Evolutionary conservation across 1,140 invertebrate genomes (phyloP).

Genomic region (Aphidius gifuensis): DNA sequence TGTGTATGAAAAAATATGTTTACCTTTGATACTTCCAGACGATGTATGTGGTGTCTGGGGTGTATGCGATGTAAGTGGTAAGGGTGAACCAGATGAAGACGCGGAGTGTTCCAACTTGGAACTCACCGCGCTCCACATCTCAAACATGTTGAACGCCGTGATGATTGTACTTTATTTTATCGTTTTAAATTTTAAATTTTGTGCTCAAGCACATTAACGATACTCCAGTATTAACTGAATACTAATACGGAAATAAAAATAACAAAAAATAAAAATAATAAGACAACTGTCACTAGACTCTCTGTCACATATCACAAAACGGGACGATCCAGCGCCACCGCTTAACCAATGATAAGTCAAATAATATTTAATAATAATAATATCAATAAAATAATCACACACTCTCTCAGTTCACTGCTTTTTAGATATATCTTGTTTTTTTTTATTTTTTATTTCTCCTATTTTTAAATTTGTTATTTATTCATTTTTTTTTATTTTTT

Average conservation of each 20-base stretch:
- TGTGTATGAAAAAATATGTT: no score
- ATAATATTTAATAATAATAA: no score
- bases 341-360: no score
- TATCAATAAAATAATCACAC: no score
- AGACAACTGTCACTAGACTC: not conserved
- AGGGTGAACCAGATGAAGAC: slow-evolving; percentile 52
- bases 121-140: slow-evolving; percentile 82
- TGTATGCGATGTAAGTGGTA: slow-evolving; percentile 50
- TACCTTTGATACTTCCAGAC: slow-evolving; percentile 83
- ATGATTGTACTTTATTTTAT: slow-evolving; percentile 37
- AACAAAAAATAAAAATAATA: slow-evolving; percentile 3
- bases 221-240: not conserved
- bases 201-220: slow-evolving; percentile 22
- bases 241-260: not conserved
- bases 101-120: slow-evolving; percentile 71
- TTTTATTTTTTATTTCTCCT: no score
- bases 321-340: slow-evolving; percentile 8
- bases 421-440: no score
- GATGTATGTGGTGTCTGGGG: slow-evolving; percentile 72
- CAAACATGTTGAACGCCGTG: slow-evolving; percentile 74
- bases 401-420: no score
- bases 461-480: no score
- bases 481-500: no score
- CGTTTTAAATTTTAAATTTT: slow-evolving; percentile 19
- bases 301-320: slow-evolving; percentile 13